phyloP scores from a whole-genome alignment of 2,113 vertebrate genomes.

The Lophotis ruficrista region DNA sequence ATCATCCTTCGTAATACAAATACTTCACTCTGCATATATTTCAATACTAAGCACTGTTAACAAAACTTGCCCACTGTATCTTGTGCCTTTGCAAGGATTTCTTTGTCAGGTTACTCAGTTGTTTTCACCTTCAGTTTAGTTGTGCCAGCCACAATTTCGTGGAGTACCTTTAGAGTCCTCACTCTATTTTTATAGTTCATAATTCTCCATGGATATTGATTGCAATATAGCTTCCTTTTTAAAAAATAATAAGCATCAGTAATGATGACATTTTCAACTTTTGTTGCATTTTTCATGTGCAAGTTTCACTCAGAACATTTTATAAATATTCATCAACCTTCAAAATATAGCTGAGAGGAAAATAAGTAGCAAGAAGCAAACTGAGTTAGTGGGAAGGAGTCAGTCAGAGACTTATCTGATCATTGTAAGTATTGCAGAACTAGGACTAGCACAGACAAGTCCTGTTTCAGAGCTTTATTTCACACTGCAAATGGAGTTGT shows the following conservation, averaged over 20 bases:
- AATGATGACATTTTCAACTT: not conserved
- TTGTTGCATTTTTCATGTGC: constrained; percentile 19
- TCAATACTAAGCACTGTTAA: not conserved
- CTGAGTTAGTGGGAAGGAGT: not conserved
- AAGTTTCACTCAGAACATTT: not conserved
- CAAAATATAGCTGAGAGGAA: constrained; percentile 16
- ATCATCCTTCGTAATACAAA: not conserved
- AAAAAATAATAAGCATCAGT: not conserved
- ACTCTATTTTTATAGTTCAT: not conserved
- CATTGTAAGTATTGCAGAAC: constrained; percentile 6
- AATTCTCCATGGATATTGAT: not conserved
- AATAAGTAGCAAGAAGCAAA: not conserved
- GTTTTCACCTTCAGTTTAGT: not conserved
- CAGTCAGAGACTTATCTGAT: constrained; percentile 25
- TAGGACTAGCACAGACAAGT: not conserved
- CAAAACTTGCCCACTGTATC: not conserved
- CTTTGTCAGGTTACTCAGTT: not conserved
- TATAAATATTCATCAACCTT: constrained; percentile 22
- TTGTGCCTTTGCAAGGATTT: not conserved
- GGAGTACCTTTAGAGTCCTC: not conserved
- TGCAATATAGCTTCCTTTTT: not conserved
- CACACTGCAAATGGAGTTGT: not conserved
- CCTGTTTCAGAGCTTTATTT: not conserved
- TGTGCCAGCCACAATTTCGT: not conserved
- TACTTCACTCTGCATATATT: not conserved